Evolutionary conservation across 2,113 vertebrate genomes (phyloP), one percentile per base, ranked within the genome.

Genomic region (Manacus vitellinus): DNA sequence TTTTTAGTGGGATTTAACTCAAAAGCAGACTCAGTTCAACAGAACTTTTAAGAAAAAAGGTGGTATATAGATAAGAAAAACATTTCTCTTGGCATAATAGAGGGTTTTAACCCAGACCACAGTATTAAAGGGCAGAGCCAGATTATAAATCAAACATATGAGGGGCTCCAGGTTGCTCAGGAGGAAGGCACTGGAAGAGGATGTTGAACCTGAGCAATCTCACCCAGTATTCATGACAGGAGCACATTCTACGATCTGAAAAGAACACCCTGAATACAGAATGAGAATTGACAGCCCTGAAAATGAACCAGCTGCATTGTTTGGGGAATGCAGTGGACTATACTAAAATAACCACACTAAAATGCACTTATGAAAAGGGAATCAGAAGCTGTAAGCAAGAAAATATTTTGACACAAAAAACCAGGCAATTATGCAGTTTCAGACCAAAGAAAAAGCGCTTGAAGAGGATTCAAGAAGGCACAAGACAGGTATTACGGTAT

Each of bases 191-290:
- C 23, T n/a, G 39, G 19, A 82, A 93, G 24, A 86, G 6, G 24
- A 87, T 74, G 43, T 30, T 86, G 68, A 87, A 78, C 15, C 17
- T 78, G 80, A 89, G 37, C 56, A 81, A 78, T 68, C 47, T 87
- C 61, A 41, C 14, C 12, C 52, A 56, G 3, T 46, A 47, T 78
- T 72, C 31, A 14, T 25, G 35, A 72, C 8, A 94, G 41, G 12
- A 83, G 18, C 18, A 39, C 46, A 41, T 19, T 71, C 51, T 27
- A 14, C 31, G 24, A 84, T 47, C 47, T 84, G 73, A 78, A 59
- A 87, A 84, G 27, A 84, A 31, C 51, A 89, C 12, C 13, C 39
- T 68, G 56, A 59, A 56, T n/a, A 87, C 35, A 84, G 61, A 84
- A 89, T 0, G 1, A 77, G 80, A 97, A 61, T 52, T 75, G 73